Evolutionary conservation across 2,888 invertebrate species (phyloP).

Genomic region (Gisinianus flammeolus): DNA sequence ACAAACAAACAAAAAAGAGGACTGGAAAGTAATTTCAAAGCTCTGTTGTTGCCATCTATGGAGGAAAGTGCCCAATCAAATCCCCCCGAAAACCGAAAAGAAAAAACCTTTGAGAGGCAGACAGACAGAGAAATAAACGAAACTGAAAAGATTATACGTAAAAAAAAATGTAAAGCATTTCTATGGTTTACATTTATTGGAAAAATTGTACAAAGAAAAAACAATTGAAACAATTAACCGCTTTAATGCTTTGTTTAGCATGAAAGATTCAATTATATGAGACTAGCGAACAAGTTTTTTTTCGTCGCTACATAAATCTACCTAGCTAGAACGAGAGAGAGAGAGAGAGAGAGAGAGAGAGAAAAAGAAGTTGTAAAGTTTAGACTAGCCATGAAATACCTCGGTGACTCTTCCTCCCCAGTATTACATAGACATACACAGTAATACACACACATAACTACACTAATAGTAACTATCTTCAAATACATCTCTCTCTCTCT

Average conservation of each 20-base stretch:
- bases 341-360: background rate
- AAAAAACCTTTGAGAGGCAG: too few relatives aligned
- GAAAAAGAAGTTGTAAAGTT: background rate
- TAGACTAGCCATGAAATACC: conserved; percentile 25
- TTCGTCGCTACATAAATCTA: conserved; percentile 21
- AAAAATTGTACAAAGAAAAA: conserved; percentile 15
- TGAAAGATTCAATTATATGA: conserved; percentile 33
- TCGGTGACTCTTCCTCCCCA: conserved; percentile 22
- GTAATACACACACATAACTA: too few relatives aligned
- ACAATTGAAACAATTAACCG: conserved; percentile 32
- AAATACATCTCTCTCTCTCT: background rate
- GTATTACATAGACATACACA: too few relatives aligned
- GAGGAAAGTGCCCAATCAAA: too few relatives aligned
- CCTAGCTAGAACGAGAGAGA: background rate
- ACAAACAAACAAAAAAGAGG: too few relatives aligned
- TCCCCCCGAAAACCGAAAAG: too few relatives aligned
- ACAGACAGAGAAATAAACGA: too few relatives aligned
- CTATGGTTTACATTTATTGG: background rate
- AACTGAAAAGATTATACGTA: too few relatives aligned
- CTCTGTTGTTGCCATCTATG: too few relatives aligned
- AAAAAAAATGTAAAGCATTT: too few relatives aligned
- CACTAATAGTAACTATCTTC: background rate
- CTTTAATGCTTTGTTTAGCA: conserved; percentile 32
- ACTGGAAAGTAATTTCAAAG: too few relatives aligned
- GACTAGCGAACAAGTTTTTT: conserved; percentile 5